phyloP scores from a whole-genome alignment of 2,888 invertebrate genomes.

The Chaetogeoica ovagalla region DNA sequence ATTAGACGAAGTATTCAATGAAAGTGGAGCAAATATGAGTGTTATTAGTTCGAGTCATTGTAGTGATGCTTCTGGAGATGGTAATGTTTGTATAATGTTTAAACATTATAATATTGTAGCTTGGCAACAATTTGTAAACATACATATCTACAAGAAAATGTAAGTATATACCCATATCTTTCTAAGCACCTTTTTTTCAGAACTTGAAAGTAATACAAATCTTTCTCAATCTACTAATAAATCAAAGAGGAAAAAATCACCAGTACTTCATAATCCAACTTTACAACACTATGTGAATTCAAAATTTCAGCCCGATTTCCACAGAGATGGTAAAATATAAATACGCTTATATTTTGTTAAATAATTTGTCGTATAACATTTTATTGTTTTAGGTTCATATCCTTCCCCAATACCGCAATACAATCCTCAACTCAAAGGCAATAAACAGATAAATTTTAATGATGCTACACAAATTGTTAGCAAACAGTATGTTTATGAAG shows the following conservation, averaged over 20 bases:
- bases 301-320: conserved; percentile 47
- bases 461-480: conserved; percentile 33
- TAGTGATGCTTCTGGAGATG: conserved; percentile 43
- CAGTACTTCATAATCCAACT: background rate
- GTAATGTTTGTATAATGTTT: conserved; percentile 20
- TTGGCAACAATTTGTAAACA: conserved; percentile 21
- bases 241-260: conserved; percentile 31
- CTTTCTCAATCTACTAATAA: conserved; percentile 12
- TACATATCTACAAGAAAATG: background rate
- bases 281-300: conserved; percentile 29
- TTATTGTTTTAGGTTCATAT: conserved; percentile 38
- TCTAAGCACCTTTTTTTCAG: conserved; percentile 26
- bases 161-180: background rate
- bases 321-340: conserved; percentile 39
- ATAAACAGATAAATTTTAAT: conserved; percentile 19
- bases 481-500: conserved; percentile 48
- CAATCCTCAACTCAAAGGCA: conserved; percentile 12
- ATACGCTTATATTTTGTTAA: background rate
- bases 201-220: conserved; percentile 34
- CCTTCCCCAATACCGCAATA: conserved; percentile 50
- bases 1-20: conserved; percentile 39
- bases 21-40: conserved; percentile 45
- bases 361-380: background rate
- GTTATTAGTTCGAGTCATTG: conserved; percentile 45
- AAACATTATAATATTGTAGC: conserved; percentile 15